These are phyloP conservation scores for Hemibagrus guttatus DNA, from an alignment of 2,797 vertebrate species.

Conservation along the genomic window DNA sequence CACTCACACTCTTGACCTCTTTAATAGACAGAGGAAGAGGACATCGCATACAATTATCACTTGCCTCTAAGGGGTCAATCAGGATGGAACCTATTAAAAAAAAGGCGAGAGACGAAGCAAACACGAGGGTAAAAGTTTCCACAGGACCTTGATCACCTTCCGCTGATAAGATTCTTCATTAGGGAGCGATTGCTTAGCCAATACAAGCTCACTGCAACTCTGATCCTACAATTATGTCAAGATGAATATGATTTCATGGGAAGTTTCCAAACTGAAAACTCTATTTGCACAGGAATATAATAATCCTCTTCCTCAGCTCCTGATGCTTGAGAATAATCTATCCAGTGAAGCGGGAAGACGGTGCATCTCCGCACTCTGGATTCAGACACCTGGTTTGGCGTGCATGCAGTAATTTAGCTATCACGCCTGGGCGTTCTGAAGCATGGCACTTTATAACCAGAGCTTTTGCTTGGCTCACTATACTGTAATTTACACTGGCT, in stretches of 20 bases:
- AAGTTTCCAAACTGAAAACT: conserved; percentile 80
- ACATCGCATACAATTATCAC: conserved; percentile 55
- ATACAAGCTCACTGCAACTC: conserved; percentile 66
- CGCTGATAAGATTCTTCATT: conserved; percentile 75
- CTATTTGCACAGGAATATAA: conserved; percentile 73
- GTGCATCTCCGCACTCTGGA: conserved; percentile 58
- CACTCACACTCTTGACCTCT: conserved; percentile 48
- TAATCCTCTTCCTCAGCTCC: conserved; percentile 77
- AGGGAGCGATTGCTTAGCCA: conserved; percentile 74
- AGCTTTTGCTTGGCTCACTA: conserved; percentile 53
- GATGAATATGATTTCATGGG: conserved; percentile 75
- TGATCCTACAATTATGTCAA: conserved; percentile 77
- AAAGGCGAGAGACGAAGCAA: conserved; percentile 28
- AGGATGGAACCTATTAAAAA: conserved; percentile 44
- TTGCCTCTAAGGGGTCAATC: conserved; percentile 45
- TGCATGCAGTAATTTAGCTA: conserved; percentile 67
- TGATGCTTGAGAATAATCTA: conserved; percentile 80
- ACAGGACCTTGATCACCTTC: conserved; percentile 63
- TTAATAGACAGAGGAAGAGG: conserved; percentile 43
- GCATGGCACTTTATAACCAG: conserved; percentile 58
- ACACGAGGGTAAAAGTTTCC: conserved; percentile 42
- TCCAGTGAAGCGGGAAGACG: conserved; percentile 69
- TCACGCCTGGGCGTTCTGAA: conserved; percentile 66
- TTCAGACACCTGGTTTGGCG: conserved; percentile 57
- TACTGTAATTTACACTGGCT: conserved; percentile 61